These are phyloP conservation scores for Melanotus villosus DNA, from an alignment of 2,888 invertebrate genomes.

Conservation along the genomic window DNA sequence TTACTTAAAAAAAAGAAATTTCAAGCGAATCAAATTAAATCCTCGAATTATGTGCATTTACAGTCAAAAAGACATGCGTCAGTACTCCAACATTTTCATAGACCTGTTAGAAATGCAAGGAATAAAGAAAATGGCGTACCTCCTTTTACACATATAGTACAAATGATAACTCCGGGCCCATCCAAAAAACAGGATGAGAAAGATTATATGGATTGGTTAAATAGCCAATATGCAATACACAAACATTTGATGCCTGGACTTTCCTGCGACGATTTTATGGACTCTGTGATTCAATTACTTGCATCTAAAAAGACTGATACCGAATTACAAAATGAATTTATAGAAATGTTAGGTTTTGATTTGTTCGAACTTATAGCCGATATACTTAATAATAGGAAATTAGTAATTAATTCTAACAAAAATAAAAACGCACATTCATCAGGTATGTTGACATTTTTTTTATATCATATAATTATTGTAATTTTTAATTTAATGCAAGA, in stretches of 20 bases:
- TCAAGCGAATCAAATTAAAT: not conserved
- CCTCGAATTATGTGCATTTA: not conserved
- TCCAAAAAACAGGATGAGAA: too few relatives aligned
- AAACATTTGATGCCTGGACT: conserved; percentile 63
- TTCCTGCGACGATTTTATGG: conserved; percentile 73
- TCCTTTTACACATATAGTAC: too few relatives aligned
- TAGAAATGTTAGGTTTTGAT: conserved; percentile 92
- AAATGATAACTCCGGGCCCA: too few relatives aligned
- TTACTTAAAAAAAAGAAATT: not conserved
- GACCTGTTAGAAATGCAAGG: not conserved
- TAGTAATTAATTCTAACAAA: conserved; percentile 3
- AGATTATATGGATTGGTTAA: conserved; percentile 36
- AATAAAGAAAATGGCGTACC: not conserved
- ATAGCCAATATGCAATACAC: conserved; percentile 37
- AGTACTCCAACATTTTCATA: not conserved
- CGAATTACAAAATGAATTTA: conserved; percentile 85
- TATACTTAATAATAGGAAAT: conserved; percentile 61
- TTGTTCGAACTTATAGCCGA: conserved; percentile 64
- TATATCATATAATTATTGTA: too few relatives aligned
- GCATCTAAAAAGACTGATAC: conserved; percentile 66
- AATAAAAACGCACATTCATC: not conserved
- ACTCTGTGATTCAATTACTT: conserved; percentile 74
- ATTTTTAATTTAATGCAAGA: too few relatives aligned
- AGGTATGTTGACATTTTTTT: too few relatives aligned
- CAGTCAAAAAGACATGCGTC: not conserved